Percentiles rank a stretch among this genome's conserved stretches.
These are phyloP conservation scores for Drosophila nebulosa DNA, from an alignment of 1,140 invertebrate species.

Conservation along the genomic window DNA sequence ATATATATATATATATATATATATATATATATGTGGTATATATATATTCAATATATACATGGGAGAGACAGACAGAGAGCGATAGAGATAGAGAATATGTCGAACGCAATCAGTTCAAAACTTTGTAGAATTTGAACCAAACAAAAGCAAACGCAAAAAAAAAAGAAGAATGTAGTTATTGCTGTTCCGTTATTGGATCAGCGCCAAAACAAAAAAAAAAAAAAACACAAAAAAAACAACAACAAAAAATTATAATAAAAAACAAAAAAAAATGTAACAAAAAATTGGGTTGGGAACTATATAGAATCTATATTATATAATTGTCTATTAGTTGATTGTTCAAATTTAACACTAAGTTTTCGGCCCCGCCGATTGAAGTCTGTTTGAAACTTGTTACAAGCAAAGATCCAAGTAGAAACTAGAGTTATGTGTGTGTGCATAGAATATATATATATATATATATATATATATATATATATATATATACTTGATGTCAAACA, in stretches of 20 bases:
- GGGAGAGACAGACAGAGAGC: neutral
- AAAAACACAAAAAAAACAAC: neutral
- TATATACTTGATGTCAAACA: slow-evolving; percentile 37
- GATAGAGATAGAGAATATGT: slow-evolving; percentile 23
- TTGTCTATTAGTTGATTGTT: slow-evolving; percentile 64
- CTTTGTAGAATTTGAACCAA: slow-evolving; percentile 59
- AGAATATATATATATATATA: slow-evolving; percentile 31
- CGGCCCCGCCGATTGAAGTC: neutral
- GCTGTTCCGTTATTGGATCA: slow-evolving; percentile 64
- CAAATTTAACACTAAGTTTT: slow-evolving; percentile 39
- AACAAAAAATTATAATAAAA: neutral
- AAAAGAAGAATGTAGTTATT: slow-evolving; percentile 50
- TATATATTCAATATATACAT: neutral
- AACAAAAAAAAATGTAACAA: slow-evolving; percentile 1
- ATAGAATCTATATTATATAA: slow-evolving; percentile 66
- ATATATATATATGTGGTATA: neutral
- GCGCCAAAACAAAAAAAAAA: slow-evolving; percentile 30
- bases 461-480: neutral
- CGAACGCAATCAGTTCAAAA: slow-evolving; percentile 57
- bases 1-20: slow-evolving; percentile 14
- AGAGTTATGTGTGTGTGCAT: slow-evolving; percentile 8
- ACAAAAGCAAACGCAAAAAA: slow-evolving; percentile 12
- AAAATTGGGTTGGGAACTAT: slow-evolving; percentile 60
- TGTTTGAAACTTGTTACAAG: slow-evolving; percentile 10
- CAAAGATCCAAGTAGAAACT: slow-evolving; percentile 18